These are phyloP conservation scores for Scyliorhinus canicula DNA, from an alignment of 2,797 vertebrate genomes.

Conservation along the genomic window DNA sequence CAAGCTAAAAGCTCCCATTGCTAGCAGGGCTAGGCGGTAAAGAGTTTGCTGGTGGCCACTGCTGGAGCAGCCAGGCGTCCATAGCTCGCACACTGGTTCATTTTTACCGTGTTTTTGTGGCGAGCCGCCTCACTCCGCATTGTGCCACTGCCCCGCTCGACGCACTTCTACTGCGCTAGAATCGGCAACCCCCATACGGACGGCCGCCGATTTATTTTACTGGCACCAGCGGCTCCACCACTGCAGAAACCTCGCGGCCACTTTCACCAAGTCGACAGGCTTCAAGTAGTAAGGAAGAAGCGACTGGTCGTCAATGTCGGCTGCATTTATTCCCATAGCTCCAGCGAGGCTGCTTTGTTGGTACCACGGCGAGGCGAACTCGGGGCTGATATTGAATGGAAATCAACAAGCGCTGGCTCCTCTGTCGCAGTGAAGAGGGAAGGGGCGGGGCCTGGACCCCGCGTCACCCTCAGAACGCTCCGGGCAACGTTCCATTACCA, in stretches of 20 bases:
- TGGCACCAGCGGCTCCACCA: not conserved
- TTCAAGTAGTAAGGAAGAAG: constrained; percentile 34
- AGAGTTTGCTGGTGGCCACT: constrained; percentile 32
- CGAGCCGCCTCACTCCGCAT: constrained; percentile 28
- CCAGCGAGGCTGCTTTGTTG: not conserved
- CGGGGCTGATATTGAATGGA: not conserved
- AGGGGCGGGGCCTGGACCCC: not conserved
- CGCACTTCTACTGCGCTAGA: constrained; percentile 26
- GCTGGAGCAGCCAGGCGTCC: constrained; percentile 26
- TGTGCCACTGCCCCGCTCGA: constrained; percentile 31
- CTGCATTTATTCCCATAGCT: constrained; percentile 34
- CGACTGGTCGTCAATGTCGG: constrained; percentile 29
- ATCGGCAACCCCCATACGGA: constrained; percentile 28
- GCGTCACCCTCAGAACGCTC: not conserved
- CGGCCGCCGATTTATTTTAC: not conserved
- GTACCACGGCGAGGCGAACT: not conserved
- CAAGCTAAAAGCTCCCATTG: constrained; percentile 34
- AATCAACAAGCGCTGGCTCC: not conserved
- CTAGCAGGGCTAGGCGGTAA: constrained; percentile 8
- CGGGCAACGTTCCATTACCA: not conserved
- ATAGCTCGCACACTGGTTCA: constrained; percentile 26
- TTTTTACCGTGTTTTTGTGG: constrained; percentile 17
- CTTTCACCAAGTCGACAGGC: constrained; percentile 31
- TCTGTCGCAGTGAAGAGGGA: constrained; percentile 10
- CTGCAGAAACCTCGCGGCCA: not conserved